Evolutionary conservation across 2,113 vertebrate genomes (phyloP).

Genomic region (Atrichornis clamosus): DNA sequence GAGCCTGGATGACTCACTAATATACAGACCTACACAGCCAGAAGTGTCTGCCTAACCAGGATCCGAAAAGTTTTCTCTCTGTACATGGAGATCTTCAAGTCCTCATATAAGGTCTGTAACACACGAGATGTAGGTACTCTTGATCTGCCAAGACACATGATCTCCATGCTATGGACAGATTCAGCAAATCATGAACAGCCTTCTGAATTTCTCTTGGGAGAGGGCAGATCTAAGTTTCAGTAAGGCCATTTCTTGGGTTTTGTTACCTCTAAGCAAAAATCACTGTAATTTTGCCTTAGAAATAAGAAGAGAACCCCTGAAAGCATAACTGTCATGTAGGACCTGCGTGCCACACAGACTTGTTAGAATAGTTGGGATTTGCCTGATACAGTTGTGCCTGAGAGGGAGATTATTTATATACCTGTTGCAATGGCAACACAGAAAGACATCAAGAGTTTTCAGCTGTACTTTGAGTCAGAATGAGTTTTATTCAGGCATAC

Average conservation of each 20-base stretch:
- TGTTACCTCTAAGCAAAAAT: not conserved
- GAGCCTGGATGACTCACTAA: not conserved
- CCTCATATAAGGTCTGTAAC: not conserved
- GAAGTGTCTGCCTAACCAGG: not conserved
- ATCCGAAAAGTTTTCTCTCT: not conserved
- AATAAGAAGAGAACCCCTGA: not conserved
- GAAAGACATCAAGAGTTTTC: not conserved
- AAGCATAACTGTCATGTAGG: not conserved
- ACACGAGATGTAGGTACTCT: accelerated
- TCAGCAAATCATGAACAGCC: not conserved
- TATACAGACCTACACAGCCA: not conserved
- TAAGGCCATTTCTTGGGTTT: not conserved
- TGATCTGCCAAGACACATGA: not conserved
- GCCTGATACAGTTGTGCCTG: not conserved
- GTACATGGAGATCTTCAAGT: not conserved
- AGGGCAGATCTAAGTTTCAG: not conserved
- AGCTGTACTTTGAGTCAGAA: not conserved
- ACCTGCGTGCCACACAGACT: not conserved
- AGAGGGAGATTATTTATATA: not conserved
- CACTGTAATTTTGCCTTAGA: not conserved
- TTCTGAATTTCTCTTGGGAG: not conserved
- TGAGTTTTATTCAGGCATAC: not conserved
- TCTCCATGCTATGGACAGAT: too few relatives aligned
- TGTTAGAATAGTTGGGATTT: not conserved
- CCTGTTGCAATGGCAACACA: not conserved